Percentiles rank a stretch among this genome's conserved stretches.
phyloP scores from a whole-genome alignment of 2,888 invertebrate genomes.

The Ophonus ardosiacus region DNA sequence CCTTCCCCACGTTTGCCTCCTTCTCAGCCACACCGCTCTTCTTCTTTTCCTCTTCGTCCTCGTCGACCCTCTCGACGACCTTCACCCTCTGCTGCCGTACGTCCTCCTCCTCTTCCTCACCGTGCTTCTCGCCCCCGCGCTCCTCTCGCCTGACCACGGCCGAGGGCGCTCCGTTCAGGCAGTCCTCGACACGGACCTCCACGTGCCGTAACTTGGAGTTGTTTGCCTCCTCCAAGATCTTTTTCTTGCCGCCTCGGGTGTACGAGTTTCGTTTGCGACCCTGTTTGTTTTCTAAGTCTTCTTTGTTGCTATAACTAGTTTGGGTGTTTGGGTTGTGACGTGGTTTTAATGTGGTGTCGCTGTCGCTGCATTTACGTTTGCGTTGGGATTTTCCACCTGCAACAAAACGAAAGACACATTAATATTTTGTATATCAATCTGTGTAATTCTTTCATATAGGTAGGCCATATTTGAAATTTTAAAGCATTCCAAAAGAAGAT shows the following conservation, averaged over 20 bases:
- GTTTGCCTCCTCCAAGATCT: conserved; percentile 75
- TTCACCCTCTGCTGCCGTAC: conserved; percentile 52
- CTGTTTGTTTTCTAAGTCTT: conserved; percentile 73
- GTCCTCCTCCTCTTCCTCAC: conserved; percentile 55
- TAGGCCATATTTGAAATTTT: too few species aligned
- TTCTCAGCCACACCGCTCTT: conserved; percentile 60
- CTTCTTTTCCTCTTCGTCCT: conserved; percentile 53
- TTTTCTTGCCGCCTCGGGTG: conserved; percentile 73
- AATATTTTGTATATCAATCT: too few species aligned
- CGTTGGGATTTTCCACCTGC: conserved; percentile 69
- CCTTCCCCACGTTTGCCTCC: conserved; percentile 64
- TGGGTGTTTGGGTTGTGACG: conserved; percentile 50
- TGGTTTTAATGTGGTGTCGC: conserved; percentile 69
- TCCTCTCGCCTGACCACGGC: conserved; percentile 68
- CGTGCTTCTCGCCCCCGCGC: conserved; percentile 25
- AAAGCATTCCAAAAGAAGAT: too few species aligned
- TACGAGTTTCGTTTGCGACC: conserved; percentile 71
- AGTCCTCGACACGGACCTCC: conserved; percentile 74
- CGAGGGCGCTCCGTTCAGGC: conserved; percentile 72
- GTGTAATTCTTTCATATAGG: too few species aligned
- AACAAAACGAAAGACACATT: conserved; percentile 65
- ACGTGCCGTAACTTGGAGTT: conserved; percentile 74
- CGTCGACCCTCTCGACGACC: conserved; percentile 51
- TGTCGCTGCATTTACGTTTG: conserved; percentile 73
- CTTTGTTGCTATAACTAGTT: conserved; percentile 70